phyloP scores from a whole-genome alignment of 2,888 invertebrate genomes.

The Lycophotia porphyrea region DNA sequence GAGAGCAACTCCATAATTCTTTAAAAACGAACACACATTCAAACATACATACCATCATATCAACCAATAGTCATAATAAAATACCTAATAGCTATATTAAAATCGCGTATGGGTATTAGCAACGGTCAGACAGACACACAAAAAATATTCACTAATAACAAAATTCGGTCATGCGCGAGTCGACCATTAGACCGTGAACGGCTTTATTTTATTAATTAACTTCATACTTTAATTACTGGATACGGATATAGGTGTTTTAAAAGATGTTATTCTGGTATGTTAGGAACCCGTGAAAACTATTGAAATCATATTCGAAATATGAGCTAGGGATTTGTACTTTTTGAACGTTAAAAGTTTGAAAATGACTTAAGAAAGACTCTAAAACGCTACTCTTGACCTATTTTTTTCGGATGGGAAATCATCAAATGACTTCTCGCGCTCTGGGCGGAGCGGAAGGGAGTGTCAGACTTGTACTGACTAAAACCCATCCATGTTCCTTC shows the following conservation, averaged over 20 bases:
- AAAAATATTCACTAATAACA: slow-evolving; percentile 55
- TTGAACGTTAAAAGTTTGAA: neutral
- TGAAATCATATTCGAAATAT: neutral
- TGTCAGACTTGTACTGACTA: too few relatives aligned
- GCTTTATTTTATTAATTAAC: slow-evolving; percentile 41
- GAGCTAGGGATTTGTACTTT: neutral
- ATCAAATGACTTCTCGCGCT: too few relatives aligned
- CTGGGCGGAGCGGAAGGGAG: too few relatives aligned
- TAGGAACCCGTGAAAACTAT: neutral
- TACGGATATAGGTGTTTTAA: neutral
- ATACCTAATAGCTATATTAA: slow-evolving; percentile 56
- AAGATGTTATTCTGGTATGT: neutral
- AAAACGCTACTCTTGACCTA: too few relatives aligned
- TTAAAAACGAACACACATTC: neutral
- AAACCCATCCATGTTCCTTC: too few relatives aligned
- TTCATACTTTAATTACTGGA: slow-evolving; percentile 41
- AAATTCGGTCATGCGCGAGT: slow-evolving; percentile 55
- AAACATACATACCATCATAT: neutral
- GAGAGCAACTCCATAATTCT: neutral
- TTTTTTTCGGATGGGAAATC: too few relatives aligned
- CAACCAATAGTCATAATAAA: slow-evolving; percentile 22
- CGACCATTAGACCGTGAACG: slow-evolving; percentile 41
- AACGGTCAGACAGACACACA: slow-evolving; percentile 38
- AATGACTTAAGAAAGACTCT: too few relatives aligned
- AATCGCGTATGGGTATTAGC: slow-evolving; percentile 51